Evolutionary conservation across 2,797 vertebrate genomes (phyloP), one percentile per base, ranked within the genome.

Genomic region (Syndactyla subalaris): DNA sequence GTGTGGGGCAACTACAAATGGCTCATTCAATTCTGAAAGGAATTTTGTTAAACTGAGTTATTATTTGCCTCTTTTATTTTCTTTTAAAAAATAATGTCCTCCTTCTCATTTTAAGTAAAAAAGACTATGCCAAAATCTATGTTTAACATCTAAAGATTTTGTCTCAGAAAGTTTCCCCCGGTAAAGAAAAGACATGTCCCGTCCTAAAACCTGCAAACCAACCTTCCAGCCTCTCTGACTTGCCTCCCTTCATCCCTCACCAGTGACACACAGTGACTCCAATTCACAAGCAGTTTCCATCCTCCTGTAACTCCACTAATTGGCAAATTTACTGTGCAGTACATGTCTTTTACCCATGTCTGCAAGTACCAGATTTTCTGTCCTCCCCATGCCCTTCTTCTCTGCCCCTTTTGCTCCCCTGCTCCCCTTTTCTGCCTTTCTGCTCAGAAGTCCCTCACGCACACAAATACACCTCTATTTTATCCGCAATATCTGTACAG

Each of bases 381-480:
- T 38, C 79, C 71, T 73, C 86, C 71, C 9, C 38, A 27, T 10
- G 66, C 30, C 26, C 7, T 88, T 97, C 92, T 85, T 75, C 84
- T 90, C 96, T 92, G 75, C 48, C 61, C 82, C 46, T 93, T 88
- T 91, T 75, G 22, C 46, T 89, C 46, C 78, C 29, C n/a, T n/a
- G 48, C 67, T 89, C 58, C 46, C 51, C 59, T 91, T 90, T 77
- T 26, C 83, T 39, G n/a, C 59, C 51, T 70, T 75, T 80, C 68
- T 72, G 23, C 49, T 65, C 61, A 52, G 21, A 72, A 75, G 39
- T 58, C 67, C n/a, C 51, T 68, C 39, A 51, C 0, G 0, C n/a
- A 10, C 34, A 78, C 16, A 76, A 68, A 83, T 5, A 20, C 0
- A 1, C 30, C 46, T 48, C 22, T 79, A 24, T 57, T 68, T 49